Base-by-base conservation (phyloP, 2,113 vertebrate genomes). In the Climacteris rufus region DNA sequence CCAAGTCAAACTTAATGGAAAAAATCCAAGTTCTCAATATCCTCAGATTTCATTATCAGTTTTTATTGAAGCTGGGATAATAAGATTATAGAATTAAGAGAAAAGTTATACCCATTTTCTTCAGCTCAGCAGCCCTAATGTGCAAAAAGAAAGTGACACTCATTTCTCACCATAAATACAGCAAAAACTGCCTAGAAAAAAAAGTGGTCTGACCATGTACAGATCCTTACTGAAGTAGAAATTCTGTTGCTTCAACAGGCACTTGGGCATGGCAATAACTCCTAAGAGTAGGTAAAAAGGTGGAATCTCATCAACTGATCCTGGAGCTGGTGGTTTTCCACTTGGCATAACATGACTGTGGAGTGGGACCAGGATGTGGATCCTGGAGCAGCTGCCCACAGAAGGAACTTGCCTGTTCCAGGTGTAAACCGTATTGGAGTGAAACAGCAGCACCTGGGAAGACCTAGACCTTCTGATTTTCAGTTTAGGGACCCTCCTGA, bases 71-170 rank as follows among this genome's bases (percentile, higher is more conserved):
- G 63, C 72, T 94, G 45, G 82, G 91, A 89, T 96, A 95, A 96
- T 97, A 92, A 93, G 85, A 96, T 95, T 93, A 96, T 64, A 83
- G 95, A 96, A 97, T 95, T 96, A 94, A 96, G 87, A 92, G 90
- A 88, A 94, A 96, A 94, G 93, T 91, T 81, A 83, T 85, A 85
- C 42, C 65, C 74, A 80, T 95, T 94, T 95, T 89, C 92, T 90
- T 89, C 93, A 94, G 86, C 77, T 90, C 93, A 92, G 81, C 78
- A 86, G 64, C n/a, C 72, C 87, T 91, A 85, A 95, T 40, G 91
- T 47, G 87, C 83, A 50, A 81, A 27, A 76, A 42, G 72, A 57
- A 93, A 92, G 94, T 8, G 45, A 37, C 66, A 15, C 56, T 93
- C 94, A 61, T 93, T 92, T 92, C 68, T 95, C 76, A 85, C 53